Percentiles rank a stretch among this genome's conserved stretches.
These are phyloP conservation scores for Vandiemenella viatica DNA, from an alignment of 2,888 invertebrate species.

Conservation along the genomic window DNA sequence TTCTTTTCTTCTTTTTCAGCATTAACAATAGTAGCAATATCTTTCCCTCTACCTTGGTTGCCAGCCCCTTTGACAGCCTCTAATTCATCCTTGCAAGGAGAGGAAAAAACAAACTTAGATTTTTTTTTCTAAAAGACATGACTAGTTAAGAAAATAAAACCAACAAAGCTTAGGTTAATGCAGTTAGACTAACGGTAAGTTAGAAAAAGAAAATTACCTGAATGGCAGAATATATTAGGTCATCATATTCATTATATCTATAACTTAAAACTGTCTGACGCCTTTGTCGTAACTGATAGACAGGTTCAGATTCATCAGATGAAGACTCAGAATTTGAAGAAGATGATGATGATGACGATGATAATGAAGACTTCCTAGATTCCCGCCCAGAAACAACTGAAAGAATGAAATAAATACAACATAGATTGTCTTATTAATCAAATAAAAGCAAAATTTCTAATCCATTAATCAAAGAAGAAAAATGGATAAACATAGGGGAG, in stretches of 20 bases:
- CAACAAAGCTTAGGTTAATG: not conserved
- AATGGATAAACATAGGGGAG: too few relatives aligned
- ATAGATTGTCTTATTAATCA: not conserved
- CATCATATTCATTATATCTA: conserved; percentile 85
- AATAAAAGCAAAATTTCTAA: too few relatives aligned
- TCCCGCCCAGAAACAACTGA: not conserved
- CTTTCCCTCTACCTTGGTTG: conserved; percentile 73
- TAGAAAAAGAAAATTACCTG: conserved; percentile 32
- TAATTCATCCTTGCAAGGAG: conserved; percentile 43
- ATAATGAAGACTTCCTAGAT: conserved; percentile 13
- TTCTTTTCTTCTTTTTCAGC: conserved; percentile 51
- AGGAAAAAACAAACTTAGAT: not conserved
- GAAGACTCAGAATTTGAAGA: conserved; percentile 19
- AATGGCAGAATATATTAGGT: conserved; percentile 85
- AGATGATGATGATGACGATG: conserved; percentile 18
- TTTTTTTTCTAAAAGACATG: not conserved
- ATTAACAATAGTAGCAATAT: conserved; percentile 72
- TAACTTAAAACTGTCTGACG: conserved; percentile 61
- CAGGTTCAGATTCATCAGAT: conserved; percentile 47
- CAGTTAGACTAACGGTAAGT: not conserved
- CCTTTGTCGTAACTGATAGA: conserved; percentile 71
- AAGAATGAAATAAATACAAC: conserved; percentile 9
- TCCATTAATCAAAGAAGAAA: too few relatives aligned
- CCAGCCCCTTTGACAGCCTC: conserved; percentile 62
- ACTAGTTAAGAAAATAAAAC: not conserved